Percentiles rank a stretch among this genome's conserved stretches.
Conservation (phyloP, 2,113 vertebrate genomes). For the Mesembrinibis cayennensis region DNA sequence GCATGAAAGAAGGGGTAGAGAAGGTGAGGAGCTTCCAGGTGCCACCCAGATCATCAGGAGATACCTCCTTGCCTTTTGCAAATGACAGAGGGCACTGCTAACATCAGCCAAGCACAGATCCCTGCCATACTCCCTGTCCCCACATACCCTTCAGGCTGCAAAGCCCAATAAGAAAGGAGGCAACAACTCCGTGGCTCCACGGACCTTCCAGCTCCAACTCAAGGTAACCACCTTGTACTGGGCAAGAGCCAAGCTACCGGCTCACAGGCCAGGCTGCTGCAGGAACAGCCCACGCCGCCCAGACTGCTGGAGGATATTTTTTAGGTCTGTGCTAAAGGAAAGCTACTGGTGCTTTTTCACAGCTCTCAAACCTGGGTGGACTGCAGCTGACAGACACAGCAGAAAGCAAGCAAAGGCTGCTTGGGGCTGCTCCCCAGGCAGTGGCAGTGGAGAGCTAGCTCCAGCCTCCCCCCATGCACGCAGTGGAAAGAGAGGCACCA, state of each 20-base stretch:
- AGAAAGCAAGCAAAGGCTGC: slow-evolving; percentile 31
- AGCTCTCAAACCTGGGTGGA: background rate
- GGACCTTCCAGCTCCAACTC: background rate
- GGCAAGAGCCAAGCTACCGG: background rate
- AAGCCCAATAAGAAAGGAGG: background rate
- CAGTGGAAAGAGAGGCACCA: slow-evolving; percentile 21
- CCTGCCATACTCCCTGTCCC: background rate
- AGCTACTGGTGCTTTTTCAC: background rate
- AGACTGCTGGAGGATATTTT: background rate
- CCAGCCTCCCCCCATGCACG: slow-evolving; percentile 11
- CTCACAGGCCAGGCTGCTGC: background rate
- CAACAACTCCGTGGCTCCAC: background rate
- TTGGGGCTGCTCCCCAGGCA: background rate
- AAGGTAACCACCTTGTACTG: background rate
- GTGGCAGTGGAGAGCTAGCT: background rate
- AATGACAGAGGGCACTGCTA: background rate
- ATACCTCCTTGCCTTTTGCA: background rate
- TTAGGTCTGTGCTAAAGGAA: background rate
- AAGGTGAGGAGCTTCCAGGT: background rate
- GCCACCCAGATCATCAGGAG: background rate
- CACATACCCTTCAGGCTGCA: background rate
- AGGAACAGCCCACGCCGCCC: background rate
- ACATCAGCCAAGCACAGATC: fast-evolving
- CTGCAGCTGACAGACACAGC: background rate
- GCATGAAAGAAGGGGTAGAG: background rate